Conservation (phyloP, 2,797 vertebrate genomes). For the Acestrorhynchus altus region DNA sequence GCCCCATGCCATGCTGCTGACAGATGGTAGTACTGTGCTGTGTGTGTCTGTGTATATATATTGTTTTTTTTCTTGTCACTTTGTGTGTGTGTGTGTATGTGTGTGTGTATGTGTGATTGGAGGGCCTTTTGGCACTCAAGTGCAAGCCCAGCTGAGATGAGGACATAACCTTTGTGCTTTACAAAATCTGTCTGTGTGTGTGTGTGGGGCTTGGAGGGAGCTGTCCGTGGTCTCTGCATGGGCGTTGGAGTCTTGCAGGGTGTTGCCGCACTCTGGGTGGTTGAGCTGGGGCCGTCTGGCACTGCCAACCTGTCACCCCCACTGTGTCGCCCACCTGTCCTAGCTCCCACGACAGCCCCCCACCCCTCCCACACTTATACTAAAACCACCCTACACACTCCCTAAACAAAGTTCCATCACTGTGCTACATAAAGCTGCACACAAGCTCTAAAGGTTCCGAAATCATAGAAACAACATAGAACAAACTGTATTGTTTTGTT, state of each 20-base stretch:
- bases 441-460: no score
- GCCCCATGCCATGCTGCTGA: conserved; percentile 33
- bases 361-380: conserved; percentile 59
- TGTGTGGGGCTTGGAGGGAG: conserved; percentile 44
- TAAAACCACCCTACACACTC: conserved; percentile 62
- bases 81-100: conserved; percentile 43
- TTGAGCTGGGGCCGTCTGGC: conserved; percentile 3
- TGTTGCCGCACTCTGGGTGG: neutral
- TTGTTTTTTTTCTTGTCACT: conserved; percentile 54
- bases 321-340: conserved; percentile 33
- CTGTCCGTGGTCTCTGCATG: neutral
- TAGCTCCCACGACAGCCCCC: conserved; percentile 1
- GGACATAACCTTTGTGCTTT: conserved; percentile 10
- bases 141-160: conserved; percentile 1
- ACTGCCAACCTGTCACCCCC: conserved; percentile 13
- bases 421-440: no score
- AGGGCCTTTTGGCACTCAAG: conserved; percentile 8
- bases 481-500: no score
- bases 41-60: conserved; percentile 33
- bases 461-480: no score
- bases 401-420: no score
- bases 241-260: neutral
- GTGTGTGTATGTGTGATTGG: conserved; percentile 8
- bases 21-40: conserved; percentile 50
- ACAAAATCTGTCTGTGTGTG: neutral